Percentiles rank a stretch among this genome's conserved stretches.
phyloP scores from a whole-genome alignment of 2,797 vertebrate species.

The Acipenser ruthenus region DNA sequence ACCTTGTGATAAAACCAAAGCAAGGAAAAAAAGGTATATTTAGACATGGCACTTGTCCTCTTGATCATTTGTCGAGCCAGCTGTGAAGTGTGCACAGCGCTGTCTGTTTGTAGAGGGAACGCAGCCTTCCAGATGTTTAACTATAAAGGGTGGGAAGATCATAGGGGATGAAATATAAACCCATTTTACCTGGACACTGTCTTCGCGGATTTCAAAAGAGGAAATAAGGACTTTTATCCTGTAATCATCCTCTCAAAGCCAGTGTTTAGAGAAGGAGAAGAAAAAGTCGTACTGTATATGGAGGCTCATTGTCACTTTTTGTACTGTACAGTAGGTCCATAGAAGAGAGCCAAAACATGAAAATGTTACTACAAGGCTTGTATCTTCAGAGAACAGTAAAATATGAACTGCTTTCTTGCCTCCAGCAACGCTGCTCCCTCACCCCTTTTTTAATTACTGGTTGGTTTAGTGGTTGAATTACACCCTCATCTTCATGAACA shows the following conservation, averaged over 20 bases:
- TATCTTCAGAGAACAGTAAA: too few species aligned
- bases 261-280: conserved; percentile 20
- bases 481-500: too few species aligned
- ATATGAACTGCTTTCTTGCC: too few species aligned
- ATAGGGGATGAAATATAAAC: conserved; percentile 37
- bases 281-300: neutral
- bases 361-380: too few species aligned
- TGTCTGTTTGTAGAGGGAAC: conserved; percentile 27
- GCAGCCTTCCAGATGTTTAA: conserved; percentile 51
- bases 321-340: neutral
- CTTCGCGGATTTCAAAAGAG: conserved; percentile 51
- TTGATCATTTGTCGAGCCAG: conserved; percentile 45
- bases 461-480: too few species aligned
- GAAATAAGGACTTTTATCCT: conserved; percentile 44
- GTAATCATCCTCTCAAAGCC: conserved; percentile 44
- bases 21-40: conserved; percentile 28
- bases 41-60: conserved; percentile 29
- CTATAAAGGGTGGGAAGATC: conserved; percentile 43
- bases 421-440: too few species aligned
- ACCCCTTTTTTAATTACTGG: too few species aligned
- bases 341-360: too few species aligned
- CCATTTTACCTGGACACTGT: conserved; percentile 35
- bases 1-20: conserved; percentile 22
- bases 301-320: conserved; percentile 28
- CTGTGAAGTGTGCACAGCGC: conserved; percentile 33